Conservation (phyloP, 2,797 vertebrate genomes). For the Anguilla obscura region DNA sequence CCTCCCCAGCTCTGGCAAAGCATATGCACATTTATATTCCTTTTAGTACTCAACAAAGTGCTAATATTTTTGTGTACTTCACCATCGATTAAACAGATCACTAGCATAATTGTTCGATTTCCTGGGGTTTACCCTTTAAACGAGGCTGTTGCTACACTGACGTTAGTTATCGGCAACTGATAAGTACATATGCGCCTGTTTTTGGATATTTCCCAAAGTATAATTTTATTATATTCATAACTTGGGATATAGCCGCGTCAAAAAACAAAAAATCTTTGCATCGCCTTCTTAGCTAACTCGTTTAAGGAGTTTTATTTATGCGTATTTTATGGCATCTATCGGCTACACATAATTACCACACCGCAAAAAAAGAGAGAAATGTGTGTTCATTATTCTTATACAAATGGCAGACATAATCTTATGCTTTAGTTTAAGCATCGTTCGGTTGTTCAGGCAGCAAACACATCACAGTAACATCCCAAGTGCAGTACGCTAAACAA, state of each 20-base stretch:
- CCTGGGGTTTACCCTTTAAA: neutral
- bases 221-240: neutral
- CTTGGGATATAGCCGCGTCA: neutral
- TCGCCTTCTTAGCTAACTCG: neutral
- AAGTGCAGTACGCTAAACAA: neutral
- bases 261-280: neutral
- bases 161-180: neutral
- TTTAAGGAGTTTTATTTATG: neutral
- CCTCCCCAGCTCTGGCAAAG: neutral
- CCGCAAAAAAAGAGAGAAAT: neutral
- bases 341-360: neutral
- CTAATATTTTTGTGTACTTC: neutral
- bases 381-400: neutral
- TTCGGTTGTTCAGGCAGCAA: neutral
- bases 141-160: neutral
- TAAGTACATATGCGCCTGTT: neutral
- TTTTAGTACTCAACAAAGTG: neutral
- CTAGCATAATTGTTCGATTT: neutral
- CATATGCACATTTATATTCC: neutral
- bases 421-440: neutral
- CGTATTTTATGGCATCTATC: neutral
- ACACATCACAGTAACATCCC: neutral
- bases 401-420: neutral
- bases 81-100: neutral
- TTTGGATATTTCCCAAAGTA: neutral